Evolutionary conservation across 2,113 vertebrate species (phyloP).

Genomic region (Amia ocellicauda): DNA sequence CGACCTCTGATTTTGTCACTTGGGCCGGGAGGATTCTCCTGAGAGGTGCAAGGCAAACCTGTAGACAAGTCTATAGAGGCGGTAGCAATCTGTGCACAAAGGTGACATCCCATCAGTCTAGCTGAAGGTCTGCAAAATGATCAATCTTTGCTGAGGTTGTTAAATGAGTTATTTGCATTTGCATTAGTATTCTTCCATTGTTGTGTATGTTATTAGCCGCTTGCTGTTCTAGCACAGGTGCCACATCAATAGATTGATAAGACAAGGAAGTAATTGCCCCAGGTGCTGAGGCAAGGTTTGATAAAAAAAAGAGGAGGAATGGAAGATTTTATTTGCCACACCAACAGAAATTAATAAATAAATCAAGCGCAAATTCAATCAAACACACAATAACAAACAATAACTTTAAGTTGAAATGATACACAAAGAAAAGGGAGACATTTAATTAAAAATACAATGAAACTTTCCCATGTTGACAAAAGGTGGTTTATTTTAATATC

Average conservation of each 20-base stretch:
- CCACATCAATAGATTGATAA: conserved; percentile 68
- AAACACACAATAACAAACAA: no score
- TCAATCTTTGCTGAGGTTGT: conserved; percentile 70
- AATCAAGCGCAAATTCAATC: no score
- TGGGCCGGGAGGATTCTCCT: conserved; percentile 27
- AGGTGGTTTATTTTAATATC: no score
- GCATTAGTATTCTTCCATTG: conserved; percentile 62
- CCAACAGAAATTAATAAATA: background rate
- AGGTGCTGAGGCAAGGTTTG: conserved; percentile 11
- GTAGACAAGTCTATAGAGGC: background rate
- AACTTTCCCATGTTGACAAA: no score
- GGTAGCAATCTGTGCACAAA: conserved; percentile 20
- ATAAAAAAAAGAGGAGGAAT: conserved; percentile 3
- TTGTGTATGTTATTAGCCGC: conserved; percentile 38
- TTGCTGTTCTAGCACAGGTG: conserved; percentile 42
- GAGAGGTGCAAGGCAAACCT: conserved; percentile 24
- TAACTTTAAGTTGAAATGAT: no score
- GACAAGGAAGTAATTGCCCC: conserved; percentile 52
- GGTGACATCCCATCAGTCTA: conserved; percentile 63
- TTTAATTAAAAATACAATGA: no score
- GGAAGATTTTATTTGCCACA: background rate
- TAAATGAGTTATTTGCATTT: conserved; percentile 65
- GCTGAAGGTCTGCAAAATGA: conserved; percentile 56
- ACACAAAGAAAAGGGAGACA: no score
- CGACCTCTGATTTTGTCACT: conserved; percentile 44